A percentile compares a stretch with the other conserved stretches of the same genome.
Evolutionary conservation across 2,797 vertebrate genomes (phyloP).

Genomic region (Thamnophis elegans): DNA sequence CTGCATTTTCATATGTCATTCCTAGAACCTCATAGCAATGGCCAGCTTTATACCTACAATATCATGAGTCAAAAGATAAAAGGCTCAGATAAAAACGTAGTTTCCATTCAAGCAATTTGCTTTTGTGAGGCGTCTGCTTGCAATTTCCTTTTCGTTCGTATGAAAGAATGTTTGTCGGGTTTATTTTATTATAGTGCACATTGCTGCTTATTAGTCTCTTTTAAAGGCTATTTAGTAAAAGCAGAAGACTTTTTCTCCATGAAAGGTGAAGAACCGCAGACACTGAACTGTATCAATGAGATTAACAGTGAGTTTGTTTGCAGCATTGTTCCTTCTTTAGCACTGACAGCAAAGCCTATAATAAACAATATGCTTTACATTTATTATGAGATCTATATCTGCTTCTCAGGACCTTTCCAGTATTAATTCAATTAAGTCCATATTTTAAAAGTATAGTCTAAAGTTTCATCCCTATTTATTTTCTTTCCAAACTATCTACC

Average conservation of each 20-base stretch:
- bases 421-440: neutral
- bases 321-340: neutral
- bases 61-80: conserved; percentile 5
- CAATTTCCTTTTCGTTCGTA: neutral
- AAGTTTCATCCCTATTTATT: neutral
- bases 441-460: neutral
- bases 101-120: neutral
- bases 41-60: conserved; percentile 2
- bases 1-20: neutral
- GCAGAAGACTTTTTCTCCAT: neutral
- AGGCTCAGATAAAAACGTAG: conserved; percentile 6
- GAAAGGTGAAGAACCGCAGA: neutral
- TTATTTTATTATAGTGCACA: neutral
- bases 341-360: neutral
- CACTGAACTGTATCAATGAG: neutral
- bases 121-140: neutral
- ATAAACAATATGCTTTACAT: neutral
- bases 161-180: neutral
- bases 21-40: neutral
- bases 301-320: neutral
- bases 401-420: neutral
- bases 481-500: neutral
- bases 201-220: neutral
- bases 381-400: neutral
- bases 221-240: neutral